Evolutionary conservation across 2,797 vertebrate species (phyloP).

Genomic region (Melanotaenia trifasciata): DNA sequence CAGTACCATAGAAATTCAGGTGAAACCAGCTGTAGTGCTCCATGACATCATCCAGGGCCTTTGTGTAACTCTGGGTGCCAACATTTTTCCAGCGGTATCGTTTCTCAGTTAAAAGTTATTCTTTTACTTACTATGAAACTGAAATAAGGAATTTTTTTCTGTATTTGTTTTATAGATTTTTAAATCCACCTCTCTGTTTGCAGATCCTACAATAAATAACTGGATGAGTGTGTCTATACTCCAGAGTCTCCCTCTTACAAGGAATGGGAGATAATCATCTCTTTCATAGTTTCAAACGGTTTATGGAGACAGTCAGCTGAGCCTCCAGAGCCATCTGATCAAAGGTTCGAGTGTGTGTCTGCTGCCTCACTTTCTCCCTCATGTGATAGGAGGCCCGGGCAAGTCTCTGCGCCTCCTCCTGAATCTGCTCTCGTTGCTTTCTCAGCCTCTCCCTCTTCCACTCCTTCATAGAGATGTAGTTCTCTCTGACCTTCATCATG

Average conservation of each 20-base stretch:
- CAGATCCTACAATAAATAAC: background rate
- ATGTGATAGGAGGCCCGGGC: constrained; percentile 79
- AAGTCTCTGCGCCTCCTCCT: constrained; percentile 75
- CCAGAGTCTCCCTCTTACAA: background rate
- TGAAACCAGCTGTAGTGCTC: background rate
- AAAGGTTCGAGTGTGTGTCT: constrained; percentile 71
- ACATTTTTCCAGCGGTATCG: background rate
- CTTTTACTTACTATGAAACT: no score
- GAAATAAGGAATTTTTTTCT: background rate
- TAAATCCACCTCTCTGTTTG: constrained; percentile 1
- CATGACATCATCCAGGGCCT: background rate
- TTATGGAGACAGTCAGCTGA: constrained; percentile 68
- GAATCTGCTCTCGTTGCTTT: constrained; percentile 69
- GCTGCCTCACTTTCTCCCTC: constrained; percentile 77
- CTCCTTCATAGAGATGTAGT: constrained; percentile 74
- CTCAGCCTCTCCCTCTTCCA: constrained; percentile 74
- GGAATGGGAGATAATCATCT: background rate
- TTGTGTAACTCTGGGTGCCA: no score
- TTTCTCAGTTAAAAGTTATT: background rate
- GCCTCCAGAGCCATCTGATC: constrained; percentile 78
- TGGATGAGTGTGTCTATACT: background rate
- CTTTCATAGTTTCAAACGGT: constrained; percentile 65
- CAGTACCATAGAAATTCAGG: background rate
- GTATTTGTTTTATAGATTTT: background rate
- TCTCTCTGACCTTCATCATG: constrained; percentile 59